These are phyloP conservation scores for Luperina testacea DNA, from an alignment of 2,888 invertebrate species.

Conservation along the genomic window DNA sequence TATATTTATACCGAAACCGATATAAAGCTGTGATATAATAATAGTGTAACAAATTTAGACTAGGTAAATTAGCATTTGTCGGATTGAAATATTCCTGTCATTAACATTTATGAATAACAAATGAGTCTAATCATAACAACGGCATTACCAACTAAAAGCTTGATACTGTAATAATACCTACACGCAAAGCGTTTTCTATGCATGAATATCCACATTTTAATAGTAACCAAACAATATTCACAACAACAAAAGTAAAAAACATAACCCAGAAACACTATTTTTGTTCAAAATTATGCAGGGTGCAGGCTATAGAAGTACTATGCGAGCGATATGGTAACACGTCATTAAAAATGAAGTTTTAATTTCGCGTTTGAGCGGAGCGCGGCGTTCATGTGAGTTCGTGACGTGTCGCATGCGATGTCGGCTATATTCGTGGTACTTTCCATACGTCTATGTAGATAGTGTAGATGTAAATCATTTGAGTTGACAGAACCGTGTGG, in stretches of 20 bases:
- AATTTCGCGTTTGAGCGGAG: constrained; percentile 77
- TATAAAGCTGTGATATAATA: not conserved
- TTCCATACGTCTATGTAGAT: constrained; percentile 56
- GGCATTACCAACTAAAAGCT: constrained; percentile 21
- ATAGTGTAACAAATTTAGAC: constrained; percentile 18
- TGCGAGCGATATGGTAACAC: constrained; percentile 78
- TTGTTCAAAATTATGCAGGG: constrained; percentile 66
- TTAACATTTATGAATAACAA: constrained; percentile 25
- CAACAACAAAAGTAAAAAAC: constrained; percentile 29
- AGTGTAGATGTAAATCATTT: constrained; percentile 70
- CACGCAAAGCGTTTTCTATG: constrained; percentile 6
- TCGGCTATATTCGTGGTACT: constrained; percentile 65
- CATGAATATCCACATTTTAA: not conserved
- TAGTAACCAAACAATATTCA: constrained; percentile 17
- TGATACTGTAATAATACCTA: constrained; percentile 9
- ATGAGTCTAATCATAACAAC: constrained; percentile 14
- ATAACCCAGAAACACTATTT: constrained; percentile 62
- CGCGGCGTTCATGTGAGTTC: constrained; percentile 51
- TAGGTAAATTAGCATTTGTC: constrained; percentile 19
- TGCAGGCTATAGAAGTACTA: constrained; percentile 45
- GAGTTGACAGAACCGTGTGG: constrained; percentile 48
- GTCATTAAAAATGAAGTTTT: constrained; percentile 87
- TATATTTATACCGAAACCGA: constrained; percentile 19
- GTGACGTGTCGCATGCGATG: constrained; percentile 70
- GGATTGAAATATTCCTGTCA: constrained; percentile 14